Conservation (phyloP, 2,113 vertebrate genomes). For the Epinephelus cyanopodus region DNA sequence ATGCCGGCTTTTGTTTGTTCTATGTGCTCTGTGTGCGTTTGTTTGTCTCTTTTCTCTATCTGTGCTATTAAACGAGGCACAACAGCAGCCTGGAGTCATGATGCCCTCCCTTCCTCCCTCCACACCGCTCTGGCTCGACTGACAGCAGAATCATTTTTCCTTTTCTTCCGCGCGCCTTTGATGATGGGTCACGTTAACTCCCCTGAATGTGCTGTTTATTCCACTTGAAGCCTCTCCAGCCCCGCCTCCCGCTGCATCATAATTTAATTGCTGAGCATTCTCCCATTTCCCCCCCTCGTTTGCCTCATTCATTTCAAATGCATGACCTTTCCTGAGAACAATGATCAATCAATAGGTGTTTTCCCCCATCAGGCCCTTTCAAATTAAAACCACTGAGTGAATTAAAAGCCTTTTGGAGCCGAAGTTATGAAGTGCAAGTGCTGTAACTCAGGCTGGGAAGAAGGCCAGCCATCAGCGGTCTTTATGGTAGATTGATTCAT, state of each 20-base stretch:
- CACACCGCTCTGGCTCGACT: conserved; percentile 12
- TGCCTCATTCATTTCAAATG: conserved; percentile 77
- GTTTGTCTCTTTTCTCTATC: conserved; percentile 37
- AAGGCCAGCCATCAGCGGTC: conserved; percentile 44
- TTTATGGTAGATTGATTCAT: conserved; percentile 8
- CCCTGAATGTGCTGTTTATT: conserved; percentile 63
- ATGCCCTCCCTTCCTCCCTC: conserved; percentile 3
- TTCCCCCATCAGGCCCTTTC: conserved; percentile 73
- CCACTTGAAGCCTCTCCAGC: conserved; percentile 50
- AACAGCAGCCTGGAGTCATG: conserved; percentile 56
- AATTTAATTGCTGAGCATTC: conserved; percentile 73
- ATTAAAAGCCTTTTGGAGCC: conserved; percentile 64
- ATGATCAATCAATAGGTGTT: conserved; percentile 82
- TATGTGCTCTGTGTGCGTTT: neutral
- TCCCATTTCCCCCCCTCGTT: conserved; percentile 33
- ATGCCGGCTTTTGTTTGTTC: conserved; percentile 41
- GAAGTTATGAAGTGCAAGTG: conserved; percentile 60
- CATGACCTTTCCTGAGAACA: conserved; percentile 83
- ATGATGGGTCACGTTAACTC: conserved; percentile 58
- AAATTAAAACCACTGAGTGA: conserved; percentile 78
- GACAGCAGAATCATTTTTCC: conserved; percentile 63
- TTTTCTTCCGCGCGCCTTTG: conserved; percentile 55
- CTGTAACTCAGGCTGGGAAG: conserved; percentile 39
- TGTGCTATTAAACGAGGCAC: conserved; percentile 28
- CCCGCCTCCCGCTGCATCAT: conserved; percentile 58